Conservation (phyloP, 2,888 invertebrate genomes). For the Drosophila rubida region DNA sequence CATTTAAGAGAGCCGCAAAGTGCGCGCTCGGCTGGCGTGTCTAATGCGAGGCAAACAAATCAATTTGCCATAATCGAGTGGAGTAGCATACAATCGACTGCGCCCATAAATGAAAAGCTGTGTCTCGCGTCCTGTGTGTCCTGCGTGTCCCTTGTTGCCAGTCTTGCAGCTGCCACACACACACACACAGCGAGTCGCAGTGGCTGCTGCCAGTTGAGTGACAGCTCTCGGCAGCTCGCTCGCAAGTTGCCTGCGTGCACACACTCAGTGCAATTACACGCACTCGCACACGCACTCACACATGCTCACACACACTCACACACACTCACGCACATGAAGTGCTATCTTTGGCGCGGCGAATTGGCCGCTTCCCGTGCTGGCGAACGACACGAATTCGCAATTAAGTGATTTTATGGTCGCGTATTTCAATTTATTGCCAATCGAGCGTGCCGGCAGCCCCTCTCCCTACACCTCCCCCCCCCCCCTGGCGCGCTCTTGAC, state of each 20-base stretch:
- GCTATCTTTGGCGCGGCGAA: conserved; percentile 53
- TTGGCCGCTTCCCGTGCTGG: conserved; percentile 62
- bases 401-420: conserved; percentile 80
- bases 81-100: conserved; percentile 32
- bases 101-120: conserved; percentile 13
- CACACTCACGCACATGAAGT: conserved; percentile 12
- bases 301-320: conserved; percentile 8
- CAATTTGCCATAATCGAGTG: conserved; percentile 73
- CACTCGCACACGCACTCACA: conserved; percentile 16
- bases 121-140: background rate
- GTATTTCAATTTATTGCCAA: conserved; percentile 79
- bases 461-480: background rate
- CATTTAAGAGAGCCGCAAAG: conserved; percentile 74
- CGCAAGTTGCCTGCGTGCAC: conserved; percentile 40
- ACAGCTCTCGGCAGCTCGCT: conserved; percentile 23
- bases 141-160: background rate
- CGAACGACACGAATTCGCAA: conserved; percentile 72
- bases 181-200: background rate
- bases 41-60: conserved; percentile 61
- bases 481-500: conserved; percentile 4
- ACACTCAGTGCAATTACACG: conserved; percentile 53
- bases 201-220: conserved; percentile 19
- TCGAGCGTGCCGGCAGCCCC: conserved; percentile 55
- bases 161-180: background rate
- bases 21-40: conserved; percentile 46